phyloP scores from a whole-genome alignment of 2,797 vertebrate genomes.

The Pangasius mekongensis region DNA sequence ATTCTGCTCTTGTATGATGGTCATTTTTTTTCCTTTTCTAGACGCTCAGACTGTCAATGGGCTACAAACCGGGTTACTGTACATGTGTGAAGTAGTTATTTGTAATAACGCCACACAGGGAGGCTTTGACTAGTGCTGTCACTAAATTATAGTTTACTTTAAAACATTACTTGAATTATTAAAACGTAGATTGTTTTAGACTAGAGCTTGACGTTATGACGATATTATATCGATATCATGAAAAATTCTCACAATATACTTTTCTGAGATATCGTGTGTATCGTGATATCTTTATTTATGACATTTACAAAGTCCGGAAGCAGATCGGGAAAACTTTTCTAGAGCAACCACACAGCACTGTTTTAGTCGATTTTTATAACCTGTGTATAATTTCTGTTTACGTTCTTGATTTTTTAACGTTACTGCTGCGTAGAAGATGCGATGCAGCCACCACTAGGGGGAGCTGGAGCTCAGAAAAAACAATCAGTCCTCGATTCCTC shows the following conservation, averaged over 20 bases:
- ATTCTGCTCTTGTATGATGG: neutral
- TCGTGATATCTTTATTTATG: neutral
- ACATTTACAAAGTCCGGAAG: neutral
- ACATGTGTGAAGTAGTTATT: too few species aligned
- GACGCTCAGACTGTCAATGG: neutral
- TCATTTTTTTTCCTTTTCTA: too few species aligned
- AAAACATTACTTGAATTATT: too few species aligned
- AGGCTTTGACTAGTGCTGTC: too few species aligned
- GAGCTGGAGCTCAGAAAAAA: neutral
- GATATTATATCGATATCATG: neutral
- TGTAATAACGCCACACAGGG: neutral
- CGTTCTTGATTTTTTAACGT: too few species aligned
- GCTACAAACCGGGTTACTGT: neutral
- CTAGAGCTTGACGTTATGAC: neutral
- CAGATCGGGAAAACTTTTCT: too few species aligned
- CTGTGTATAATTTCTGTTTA: too few species aligned
- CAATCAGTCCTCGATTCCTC: neutral
- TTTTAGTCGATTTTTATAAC: neutral
- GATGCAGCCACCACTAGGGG: neutral
- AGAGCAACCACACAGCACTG: too few species aligned
- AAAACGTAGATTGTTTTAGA: neutral
- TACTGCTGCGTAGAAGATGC: too few species aligned
- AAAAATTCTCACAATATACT: neutral
- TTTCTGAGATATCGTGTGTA: neutral
- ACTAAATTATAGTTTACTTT: too few species aligned